These are phyloP conservation scores for Dromococcyx pavoninus DNA, from an alignment of 2,797 vertebrate species.

Conservation along the genomic window DNA sequence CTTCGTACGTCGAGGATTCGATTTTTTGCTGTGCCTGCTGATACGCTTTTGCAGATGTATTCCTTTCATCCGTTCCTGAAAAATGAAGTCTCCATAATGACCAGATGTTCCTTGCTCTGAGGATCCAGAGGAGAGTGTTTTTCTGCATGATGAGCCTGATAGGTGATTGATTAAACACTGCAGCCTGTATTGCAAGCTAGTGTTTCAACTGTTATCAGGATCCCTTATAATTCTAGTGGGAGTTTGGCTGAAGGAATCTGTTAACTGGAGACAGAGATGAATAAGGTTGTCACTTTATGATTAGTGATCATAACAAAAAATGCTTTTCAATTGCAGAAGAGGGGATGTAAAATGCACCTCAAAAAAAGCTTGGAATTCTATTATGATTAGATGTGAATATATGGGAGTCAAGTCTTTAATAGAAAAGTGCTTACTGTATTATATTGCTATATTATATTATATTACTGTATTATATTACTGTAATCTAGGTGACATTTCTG, in stretches of 20 bases:
- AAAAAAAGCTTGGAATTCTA: neutral
- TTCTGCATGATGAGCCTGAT: neutral
- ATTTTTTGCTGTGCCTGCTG: neutral
- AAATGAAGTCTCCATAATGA: neutral
- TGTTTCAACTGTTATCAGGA: neutral
- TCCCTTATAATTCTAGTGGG: neutral
- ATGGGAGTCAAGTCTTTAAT: neutral
- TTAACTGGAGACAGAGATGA: neutral
- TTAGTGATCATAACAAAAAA: neutral
- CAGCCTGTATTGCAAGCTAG: neutral
- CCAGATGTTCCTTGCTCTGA: conserved; percentile 3
- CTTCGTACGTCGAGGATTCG: neutral
- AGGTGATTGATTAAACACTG: neutral
- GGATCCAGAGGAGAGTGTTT: neutral
- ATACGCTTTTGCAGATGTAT: neutral
- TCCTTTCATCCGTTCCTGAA: neutral
- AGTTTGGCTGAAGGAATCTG: neutral
- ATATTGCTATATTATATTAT: no score
- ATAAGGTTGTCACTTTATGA: neutral
- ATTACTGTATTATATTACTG: no score
- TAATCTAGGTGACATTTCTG: neutral
- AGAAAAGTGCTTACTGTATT: neutral
- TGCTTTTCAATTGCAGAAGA: neutral
- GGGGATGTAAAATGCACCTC: neutral
- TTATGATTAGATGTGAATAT: neutral